Evolutionary conservation across 2,797 vertebrate species (phyloP), one percentile per base, ranked within the genome.

Genomic region (Picus viridis): DNA sequence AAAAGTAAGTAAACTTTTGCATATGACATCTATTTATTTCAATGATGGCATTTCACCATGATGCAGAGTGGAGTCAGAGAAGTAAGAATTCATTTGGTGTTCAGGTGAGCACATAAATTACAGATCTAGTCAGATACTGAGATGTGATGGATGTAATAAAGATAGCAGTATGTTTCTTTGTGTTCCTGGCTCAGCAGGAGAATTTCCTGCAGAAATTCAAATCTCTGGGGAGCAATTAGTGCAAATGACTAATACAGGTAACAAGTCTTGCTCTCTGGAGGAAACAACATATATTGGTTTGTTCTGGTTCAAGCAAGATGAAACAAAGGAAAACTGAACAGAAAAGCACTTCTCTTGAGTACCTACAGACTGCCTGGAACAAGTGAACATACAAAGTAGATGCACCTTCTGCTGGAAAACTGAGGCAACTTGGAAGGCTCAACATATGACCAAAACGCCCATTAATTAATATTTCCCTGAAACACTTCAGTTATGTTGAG

Each of bases 161-260:
- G 87, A 88, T 1, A 85, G 67, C 30, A 69, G 5, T 30, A 61
- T n/a, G 88, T 32, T 77, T 90, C 72, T 67, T 83, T 81, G 76
- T 75, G 74, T 9, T 83, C 83, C 76, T 88, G 32, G 53, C 47
- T 73, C 63, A 53, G 49, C 57, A 51, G 39, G 34, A 89, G 20
- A 88, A 75, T 23, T 73, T 93, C 64, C 91, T 67, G 26, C 3
- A 84, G 74, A 91, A 94, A 91, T 65, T 14, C 11, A 34, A 68
- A 82, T n/a, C 89, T 86, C 83, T 54, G 34, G 81, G 70, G 89
- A 88, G 57, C 71, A 91, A 88, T 79, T 89, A 94, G 57, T 30
- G 32, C 71, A 93, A 86, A 81, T 64, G 70, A 64, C 77, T 92
- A 79, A 76, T 13, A 83, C 16, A 91, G 77, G 83, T 84, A 93